A percentile compares a stretch with the other conserved stretches of the same genome.
phyloP scores from a whole-genome alignment of 1,140 invertebrate genomes.

The Drosophila asahinai region DNA sequence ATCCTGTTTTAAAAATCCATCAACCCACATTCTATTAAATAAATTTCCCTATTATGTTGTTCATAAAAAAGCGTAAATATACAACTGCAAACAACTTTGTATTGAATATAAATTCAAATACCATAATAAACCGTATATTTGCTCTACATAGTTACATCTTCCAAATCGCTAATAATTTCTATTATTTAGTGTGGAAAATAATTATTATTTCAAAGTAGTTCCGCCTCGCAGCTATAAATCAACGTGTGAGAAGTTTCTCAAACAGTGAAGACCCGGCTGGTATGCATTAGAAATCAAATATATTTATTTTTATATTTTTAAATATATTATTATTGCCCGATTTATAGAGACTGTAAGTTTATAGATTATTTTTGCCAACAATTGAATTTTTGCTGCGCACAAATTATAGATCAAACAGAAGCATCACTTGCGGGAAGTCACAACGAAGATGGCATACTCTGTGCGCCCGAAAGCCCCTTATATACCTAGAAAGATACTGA shows the following conservation, averaged over 20 bases:
- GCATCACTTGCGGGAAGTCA: neutral
- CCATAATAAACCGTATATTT: neutral
- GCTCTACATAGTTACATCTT: neutral
- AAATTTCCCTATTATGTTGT: too few species aligned
- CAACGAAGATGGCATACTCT: slow-evolving; percentile 27
- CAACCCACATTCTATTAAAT: too few species aligned
- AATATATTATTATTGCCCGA: slow-evolving; percentile 16
- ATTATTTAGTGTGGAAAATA: slow-evolving; percentile 8
- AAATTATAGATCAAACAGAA: slow-evolving; percentile 56
- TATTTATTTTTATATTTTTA: slow-evolving; percentile 20
- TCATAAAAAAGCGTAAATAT: neutral
- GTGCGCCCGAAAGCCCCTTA: too few species aligned
- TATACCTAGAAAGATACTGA: too few species aligned
- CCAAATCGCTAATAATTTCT: neutral
- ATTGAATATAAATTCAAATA: too few species aligned
- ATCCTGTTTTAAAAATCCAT: too few species aligned
- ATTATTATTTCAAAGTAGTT: slow-evolving; percentile 4
- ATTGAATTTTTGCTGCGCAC: slow-evolving; percentile 46
- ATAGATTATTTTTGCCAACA: slow-evolving; percentile 22
- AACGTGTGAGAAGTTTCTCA: slow-evolving; percentile 26
- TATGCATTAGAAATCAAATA: neutral
- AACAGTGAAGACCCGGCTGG: neutral
- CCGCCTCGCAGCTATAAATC: slow-evolving; percentile 13
- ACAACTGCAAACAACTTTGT: neutral
- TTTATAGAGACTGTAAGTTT: slow-evolving; percentile 12